Conservation (phyloP, 2,797 vertebrate species). For the Atherinosoma microstoma region DNA sequence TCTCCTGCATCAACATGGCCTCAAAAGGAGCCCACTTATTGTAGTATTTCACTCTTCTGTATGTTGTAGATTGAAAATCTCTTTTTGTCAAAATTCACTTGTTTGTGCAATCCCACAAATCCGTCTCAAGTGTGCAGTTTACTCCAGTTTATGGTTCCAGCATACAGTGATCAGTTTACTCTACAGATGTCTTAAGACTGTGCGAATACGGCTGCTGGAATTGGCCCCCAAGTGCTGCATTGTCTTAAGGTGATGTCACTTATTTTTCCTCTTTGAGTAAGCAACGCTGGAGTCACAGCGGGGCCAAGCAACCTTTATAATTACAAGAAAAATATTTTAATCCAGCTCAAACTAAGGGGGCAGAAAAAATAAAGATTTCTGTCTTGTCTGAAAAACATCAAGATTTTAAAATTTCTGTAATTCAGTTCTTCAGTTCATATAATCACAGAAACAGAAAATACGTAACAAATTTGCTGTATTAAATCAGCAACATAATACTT, state of each 20-base stretch:
- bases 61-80: constrained; percentile 15
- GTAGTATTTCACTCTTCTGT: constrained; percentile 28
- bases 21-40: constrained; percentile 37
- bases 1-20: constrained; percentile 28
- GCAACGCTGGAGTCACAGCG: constrained; percentile 19
- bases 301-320: constrained; percentile 11
- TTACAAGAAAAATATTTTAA: neutral
- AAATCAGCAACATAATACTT: neutral
- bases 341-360: neutral
- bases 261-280: constrained; percentile 59
- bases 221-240: constrained; percentile 71
- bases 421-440: neutral
- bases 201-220: constrained; percentile 56
- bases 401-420: neutral
- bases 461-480: neutral
- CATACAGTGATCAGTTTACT: constrained; percentile 69
- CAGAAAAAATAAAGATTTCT: neutral
- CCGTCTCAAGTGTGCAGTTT: constrained; percentile 64
- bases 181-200: constrained; percentile 69
- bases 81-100: neutral
- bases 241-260: constrained; percentile 72
- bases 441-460: neutral
- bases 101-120: constrained; percentile 7
- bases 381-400: neutral
- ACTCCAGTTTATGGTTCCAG: constrained; percentile 66